A percentile compares a stretch with the other conserved stretches of the same genome.
Conservation (phyloP, 2,797 vertebrate species). For the Phaenicophaeus curvirostris region DNA sequence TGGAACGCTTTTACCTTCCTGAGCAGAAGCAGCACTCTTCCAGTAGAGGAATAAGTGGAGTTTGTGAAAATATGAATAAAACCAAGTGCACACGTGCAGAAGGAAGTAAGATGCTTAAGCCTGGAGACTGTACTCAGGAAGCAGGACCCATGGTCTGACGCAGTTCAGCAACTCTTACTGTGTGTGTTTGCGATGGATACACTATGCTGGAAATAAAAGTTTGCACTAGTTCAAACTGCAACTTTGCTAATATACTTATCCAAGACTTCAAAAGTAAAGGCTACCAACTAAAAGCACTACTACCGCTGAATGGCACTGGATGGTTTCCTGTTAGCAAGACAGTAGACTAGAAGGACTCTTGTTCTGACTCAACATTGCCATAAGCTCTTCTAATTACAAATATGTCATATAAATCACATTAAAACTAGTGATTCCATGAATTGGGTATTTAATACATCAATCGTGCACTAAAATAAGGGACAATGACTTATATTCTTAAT, state of each 20-base stretch:
- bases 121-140: neutral
- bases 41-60: neutral
- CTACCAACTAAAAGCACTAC: neutral
- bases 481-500: neutral
- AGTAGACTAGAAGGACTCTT: neutral
- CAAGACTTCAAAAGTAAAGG: neutral
- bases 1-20: neutral
- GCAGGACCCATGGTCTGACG: neutral
- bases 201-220: neutral
- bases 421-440: neutral
- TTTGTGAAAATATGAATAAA: neutral
- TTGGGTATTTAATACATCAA: neutral
- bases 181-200: neutral
- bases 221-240: neutral
- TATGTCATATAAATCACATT: neutral
- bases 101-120: neutral
- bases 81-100: neutral
- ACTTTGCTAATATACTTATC: neutral
- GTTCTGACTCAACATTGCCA: neutral
- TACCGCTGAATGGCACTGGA: neutral
- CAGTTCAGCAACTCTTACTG: neutral
- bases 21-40: neutral
- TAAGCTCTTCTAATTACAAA: neutral
- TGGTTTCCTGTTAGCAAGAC: neutral
- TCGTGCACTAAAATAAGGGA: neutral